Conservation (phyloP, 2,888 invertebrate species). For the Orchestes rusci region DNA sequence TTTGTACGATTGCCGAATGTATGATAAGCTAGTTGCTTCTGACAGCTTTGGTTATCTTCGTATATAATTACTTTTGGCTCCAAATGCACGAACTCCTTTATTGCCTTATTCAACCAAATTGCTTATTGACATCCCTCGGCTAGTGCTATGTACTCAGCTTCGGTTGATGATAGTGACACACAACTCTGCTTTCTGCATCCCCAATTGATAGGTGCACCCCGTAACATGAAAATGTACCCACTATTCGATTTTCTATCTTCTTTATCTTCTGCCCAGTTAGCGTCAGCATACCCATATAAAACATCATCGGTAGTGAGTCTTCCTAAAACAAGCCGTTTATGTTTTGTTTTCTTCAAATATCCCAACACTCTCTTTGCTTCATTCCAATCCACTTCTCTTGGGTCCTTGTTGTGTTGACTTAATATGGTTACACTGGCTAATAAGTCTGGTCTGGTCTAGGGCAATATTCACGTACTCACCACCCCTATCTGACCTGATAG, state of each 20-base stretch:
- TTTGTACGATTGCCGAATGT: conserved; percentile 6
- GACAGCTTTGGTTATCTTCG: conserved; percentile 9
- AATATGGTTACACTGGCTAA: conserved; percentile 8
- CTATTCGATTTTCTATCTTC: conserved; percentile 1
- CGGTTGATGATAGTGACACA: conserved; percentile 3
- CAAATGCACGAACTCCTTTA: too few species aligned
- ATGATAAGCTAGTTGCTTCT: conserved; percentile 1
- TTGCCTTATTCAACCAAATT: too few species aligned
- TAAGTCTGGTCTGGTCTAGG: too few species aligned
- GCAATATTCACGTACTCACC: too few species aligned
- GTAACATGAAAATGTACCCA: not conserved
- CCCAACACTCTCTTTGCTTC: too few species aligned
- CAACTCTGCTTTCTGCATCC: conserved; percentile 1
- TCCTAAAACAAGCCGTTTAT: conserved; percentile 4
- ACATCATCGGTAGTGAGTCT: conserved; percentile 1
- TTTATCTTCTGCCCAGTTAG: conserved; percentile 8
- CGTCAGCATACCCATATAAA: conserved; percentile 8
- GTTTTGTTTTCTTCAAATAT: conserved; percentile 1
- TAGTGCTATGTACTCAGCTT: too few species aligned
- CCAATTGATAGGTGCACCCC: not conserved
- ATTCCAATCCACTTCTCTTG: conserved; percentile 1
- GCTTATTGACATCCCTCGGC: not conserved
- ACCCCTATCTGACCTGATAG: too few species aligned
- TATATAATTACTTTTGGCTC: not conserved
- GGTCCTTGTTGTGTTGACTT: too few species aligned